Conservation (phyloP, 37 sponge, comb jelly and placozoan species). For the Cliona cf. orientalis region DNA sequence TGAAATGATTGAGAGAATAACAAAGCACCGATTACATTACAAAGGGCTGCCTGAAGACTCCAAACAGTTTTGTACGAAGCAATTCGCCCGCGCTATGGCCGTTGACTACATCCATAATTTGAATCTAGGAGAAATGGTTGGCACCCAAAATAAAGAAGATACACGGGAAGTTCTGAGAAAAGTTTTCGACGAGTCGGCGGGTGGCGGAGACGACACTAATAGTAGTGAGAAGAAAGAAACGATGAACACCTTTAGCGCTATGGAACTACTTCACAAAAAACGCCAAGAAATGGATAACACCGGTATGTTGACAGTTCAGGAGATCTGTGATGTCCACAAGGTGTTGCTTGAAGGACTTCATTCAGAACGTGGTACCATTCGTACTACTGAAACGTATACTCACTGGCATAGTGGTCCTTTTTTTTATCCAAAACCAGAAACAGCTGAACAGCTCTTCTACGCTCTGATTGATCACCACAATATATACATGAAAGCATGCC, state of each 20-base stretch:
- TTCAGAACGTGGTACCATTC: slow-evolving; percentile 28
- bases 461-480: slow-evolving; percentile 57
- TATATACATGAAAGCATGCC: slow-evolving; percentile 10
- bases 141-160: slow-evolving; percentile 25
- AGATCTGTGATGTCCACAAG: slow-evolving; percentile 41
- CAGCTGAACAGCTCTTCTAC: slow-evolving; percentile 34
- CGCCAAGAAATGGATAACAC: slow-evolving; percentile 40
- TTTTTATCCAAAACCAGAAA: slow-evolving; percentile 35
- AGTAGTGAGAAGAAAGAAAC: slow-evolving; percentile 50
- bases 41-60: neutral
- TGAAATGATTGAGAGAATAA: slow-evolving; percentile 5
- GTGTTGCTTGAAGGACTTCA: slow-evolving; percentile 44
- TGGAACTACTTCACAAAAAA: slow-evolving; percentile 1
- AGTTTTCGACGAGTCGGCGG: neutral
- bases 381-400: slow-evolving; percentile 40
- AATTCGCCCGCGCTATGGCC: slow-evolving; percentile 45
- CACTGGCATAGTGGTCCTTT: slow-evolving; percentile 6
- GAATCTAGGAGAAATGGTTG: slow-evolving; percentile 56
- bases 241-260: slow-evolving; percentile 39
- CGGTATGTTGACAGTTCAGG: slow-evolving; percentile 53
- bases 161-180: slow-evolving; percentile 13
- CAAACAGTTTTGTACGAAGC: slow-evolving; percentile 4
- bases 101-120: slow-evolving; percentile 43
- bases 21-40: neutral
- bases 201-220: neutral